Evolutionary conservation across 1,140 invertebrate species (phyloP), one percentile per base, ranked within the genome.

Genomic region (Meloidogyne chitwoodi): DNA sequence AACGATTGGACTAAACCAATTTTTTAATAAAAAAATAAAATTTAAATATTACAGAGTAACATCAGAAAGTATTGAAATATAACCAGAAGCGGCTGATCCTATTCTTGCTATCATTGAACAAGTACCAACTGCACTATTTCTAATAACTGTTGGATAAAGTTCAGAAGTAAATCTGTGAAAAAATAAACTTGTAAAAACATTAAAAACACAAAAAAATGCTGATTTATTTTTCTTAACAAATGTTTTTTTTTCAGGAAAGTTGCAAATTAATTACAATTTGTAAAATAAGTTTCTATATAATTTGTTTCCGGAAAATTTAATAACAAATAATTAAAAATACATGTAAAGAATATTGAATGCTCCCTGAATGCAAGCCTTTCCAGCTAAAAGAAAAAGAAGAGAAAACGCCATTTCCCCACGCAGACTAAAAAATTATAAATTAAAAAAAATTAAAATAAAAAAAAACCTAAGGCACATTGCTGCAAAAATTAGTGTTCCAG

Each of bases 281-380:
- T 44, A 48, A 48, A 48, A 48, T 2, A 0, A 41, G 38, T n/a
- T n/a, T n/a, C n/a, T n/a, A n/a, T n/a, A n/a, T n/a, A 41, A 41
- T 41, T 41, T 41, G 2, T 14, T 14, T 14, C 38, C 12, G 38
- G 12, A 41, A 34, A 34, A 34, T 4, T 34, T 4, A 34, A 34
- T 4, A 34, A 10, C 31, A 34, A 34, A 4, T 41, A 14, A 14
- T 41, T 14, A n/a, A 56, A 22, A 72, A 22, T 29, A 73, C 71
- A 86, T 87, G 77, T 87, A 86, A 19, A 86, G 75, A 72, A 86
- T 85, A 70, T 86, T 86, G 73, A 86, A 86, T 31, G 84, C 85
- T 48, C 84, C 84, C 79, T 87, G 85, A 67, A 86, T 86, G 61
- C 83, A 87, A 11, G 78, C 77, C 62, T 86, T 86, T 41, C 82